Evolutionary conservation across 2,797 vertebrate species (phyloP).

Genomic region (Danio jaintianensis): DNA sequence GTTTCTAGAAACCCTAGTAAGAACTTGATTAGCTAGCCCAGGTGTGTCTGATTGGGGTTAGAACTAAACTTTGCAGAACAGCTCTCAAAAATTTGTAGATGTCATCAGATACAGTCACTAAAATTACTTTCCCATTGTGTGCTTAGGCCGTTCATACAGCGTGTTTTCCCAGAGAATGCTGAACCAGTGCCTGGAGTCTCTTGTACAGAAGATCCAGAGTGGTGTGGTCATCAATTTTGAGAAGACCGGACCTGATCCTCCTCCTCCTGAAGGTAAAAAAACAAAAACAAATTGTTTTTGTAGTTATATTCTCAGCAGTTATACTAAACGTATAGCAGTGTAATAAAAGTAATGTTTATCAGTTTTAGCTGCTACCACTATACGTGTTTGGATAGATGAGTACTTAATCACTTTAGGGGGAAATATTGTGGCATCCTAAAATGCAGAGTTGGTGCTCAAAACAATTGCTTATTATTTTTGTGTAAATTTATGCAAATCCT

Average conservation of each 20-base stretch:
- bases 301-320: neutral
- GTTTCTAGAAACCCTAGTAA: no score
- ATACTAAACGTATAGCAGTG: neutral
- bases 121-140: conserved; percentile 10
- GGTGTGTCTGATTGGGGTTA: no score
- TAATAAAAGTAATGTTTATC: neutral
- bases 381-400: neutral
- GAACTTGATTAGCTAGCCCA: no score
- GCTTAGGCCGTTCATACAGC: conserved; percentile 92
- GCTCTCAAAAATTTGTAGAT: neutral
- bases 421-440: neutral
- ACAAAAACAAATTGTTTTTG: neutral
- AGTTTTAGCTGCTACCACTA: neutral
- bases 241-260: conserved; percentile 93
- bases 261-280: conserved; percentile 83
- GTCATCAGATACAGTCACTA: neutral
- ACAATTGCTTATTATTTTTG: neutral
- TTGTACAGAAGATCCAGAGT: conserved; percentile 97
- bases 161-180: conserved; percentile 96
- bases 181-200: conserved; percentile 95
- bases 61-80: no score
- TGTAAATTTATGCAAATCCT: no score
- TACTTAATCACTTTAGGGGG: neutral
- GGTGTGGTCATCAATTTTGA: conserved; percentile 98
- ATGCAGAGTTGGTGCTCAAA: no score